phyloP scores from a whole-genome alignment of 2,888 invertebrate genomes.

The Drosophila greeni region DNA sequence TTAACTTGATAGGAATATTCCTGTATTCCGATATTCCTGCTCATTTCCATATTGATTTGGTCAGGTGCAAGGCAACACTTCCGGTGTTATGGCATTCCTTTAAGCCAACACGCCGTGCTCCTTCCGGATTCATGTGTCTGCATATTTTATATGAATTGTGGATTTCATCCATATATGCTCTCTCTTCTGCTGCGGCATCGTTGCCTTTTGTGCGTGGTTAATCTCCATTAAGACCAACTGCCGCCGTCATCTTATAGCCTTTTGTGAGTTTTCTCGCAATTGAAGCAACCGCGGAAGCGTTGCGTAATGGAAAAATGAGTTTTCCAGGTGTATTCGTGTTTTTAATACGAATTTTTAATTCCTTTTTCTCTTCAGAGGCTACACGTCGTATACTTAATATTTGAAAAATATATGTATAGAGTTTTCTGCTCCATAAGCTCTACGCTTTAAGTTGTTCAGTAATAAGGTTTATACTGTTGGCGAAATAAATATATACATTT shows the following conservation, averaged over 20 bases:
- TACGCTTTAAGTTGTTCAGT: not conserved
- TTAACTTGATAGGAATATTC: conserved; percentile 34
- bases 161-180: conserved; percentile 32
- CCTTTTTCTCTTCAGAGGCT: not conserved
- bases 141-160: conserved; percentile 53
- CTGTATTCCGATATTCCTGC: conserved; percentile 33
- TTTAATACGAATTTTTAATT: conserved; percentile 2
- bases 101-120: conserved; percentile 14
- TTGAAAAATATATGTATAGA: not conserved
- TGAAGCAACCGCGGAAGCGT: too few relatives aligned
- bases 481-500: too few relatives aligned
- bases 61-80: conserved; percentile 37
- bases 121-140: conserved; percentile 40
- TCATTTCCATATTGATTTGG: conserved; percentile 47
- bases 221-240: conserved; percentile 43
- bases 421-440: not conserved
- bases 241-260: not conserved
- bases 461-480: too few relatives aligned
- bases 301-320: not conserved
- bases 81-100: conserved; percentile 11
- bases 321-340: conserved; percentile 9
- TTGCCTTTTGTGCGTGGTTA: conserved; percentile 43
- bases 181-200: conserved; percentile 13
- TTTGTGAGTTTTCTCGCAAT: not conserved
- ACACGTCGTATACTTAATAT: not conserved